Base-by-base conservation (phyloP, 2,888 invertebrate genomes). In the Drosophila borealis region DNA sequence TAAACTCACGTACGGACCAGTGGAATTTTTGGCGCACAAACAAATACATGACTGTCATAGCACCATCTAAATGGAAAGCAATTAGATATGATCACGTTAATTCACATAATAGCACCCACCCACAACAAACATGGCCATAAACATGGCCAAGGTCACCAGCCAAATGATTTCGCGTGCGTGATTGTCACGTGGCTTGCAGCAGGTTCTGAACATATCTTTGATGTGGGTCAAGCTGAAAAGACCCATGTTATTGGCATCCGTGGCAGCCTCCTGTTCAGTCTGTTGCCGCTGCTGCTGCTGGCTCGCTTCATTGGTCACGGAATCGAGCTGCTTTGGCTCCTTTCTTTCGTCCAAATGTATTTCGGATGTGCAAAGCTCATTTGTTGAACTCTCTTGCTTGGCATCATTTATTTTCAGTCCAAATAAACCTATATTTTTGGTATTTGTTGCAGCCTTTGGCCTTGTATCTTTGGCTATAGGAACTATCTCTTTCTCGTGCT, bases 1-100 rank as follows among this genome's bases (percentile, higher is more conserved):
- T 95, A 81, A 93, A 96, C 19, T 94, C 93, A 57, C 93, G 91
- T 50, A 96, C 92, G 13, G 94, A 93, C 96, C 96, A 96, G 17
- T 94, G 93, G 37, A 96, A 94, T 83, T 95, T 94, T 51, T 94
- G 93, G 64, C 95, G 94, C 0, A 94, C 91, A 89, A 95, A 96
- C 78, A 95, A 84, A 89, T 94, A 96, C 59, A 94, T 93, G n/a
- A 96, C 92, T 2, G 90, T 90, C 67, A 81, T 83, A n/a, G 74
- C 80, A 13, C 92, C 92, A 75, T 89, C 92, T 91, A 45, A 5
- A 55, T 33, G 9, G 4, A 10, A 37, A n/a, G 3, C 21, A 10
- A 19, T 25, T 29, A 17, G 17, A 13, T 63, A 19, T 8, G n/a
- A n/a, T 29, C 4, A 10, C 4, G 17, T 10, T 5, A 10, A 11